These are phyloP conservation scores for Corbicula japonica DNA, from an alignment of 2,888 invertebrate genomes.

Conservation along the genomic window DNA sequence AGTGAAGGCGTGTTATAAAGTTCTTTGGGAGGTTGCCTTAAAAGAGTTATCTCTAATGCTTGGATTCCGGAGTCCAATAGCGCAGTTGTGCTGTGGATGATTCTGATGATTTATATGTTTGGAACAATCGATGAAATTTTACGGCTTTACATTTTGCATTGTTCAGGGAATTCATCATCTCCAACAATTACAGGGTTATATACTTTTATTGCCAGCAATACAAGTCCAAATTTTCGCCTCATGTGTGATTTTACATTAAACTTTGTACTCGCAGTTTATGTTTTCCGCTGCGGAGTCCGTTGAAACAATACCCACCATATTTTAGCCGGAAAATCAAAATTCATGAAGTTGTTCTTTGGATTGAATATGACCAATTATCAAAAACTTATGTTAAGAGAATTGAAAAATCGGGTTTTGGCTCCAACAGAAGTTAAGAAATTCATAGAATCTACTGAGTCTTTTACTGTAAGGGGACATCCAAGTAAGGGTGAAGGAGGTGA, in stretches of 20 bases:
- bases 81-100: conserved; percentile 11
- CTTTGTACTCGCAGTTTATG: neutral
- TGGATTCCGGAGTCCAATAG: neutral
- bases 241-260: too few relatives aligned
- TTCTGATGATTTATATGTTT: neutral
- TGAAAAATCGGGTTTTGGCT: neutral
- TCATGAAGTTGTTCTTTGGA: conserved; percentile 10
- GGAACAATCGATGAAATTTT: neutral
- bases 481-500: conserved; percentile 4
- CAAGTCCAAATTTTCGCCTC: neutral
- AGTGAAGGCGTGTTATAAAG: too few relatives aligned
- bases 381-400: neutral
- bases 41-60: neutral
- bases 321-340: neutral
- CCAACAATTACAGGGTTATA: neutral
- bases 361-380: neutral
- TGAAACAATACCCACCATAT: neutral
- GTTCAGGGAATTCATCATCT: too few relatives aligned
- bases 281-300: neutral
- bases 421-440: neutral
- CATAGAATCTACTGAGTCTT: neutral
- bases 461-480: neutral
- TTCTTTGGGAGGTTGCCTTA: neutral
- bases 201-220: neutral
- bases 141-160: neutral